phyloP scores from a whole-genome alignment of 2,797 vertebrate genomes.

The Mormyrops boulengeri region DNA sequence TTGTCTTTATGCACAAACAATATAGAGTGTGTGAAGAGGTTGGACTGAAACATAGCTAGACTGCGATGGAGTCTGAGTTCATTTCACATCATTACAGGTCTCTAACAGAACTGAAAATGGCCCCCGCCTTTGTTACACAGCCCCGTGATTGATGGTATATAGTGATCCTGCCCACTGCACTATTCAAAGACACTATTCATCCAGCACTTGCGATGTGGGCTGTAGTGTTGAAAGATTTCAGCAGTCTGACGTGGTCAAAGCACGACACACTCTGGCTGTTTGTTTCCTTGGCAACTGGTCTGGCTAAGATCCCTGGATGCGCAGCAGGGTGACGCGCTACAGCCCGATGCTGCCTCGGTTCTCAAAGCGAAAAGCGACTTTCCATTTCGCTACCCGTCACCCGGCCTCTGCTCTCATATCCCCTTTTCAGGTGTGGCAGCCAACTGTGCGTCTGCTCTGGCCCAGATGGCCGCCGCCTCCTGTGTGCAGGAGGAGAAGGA shows the following conservation, averaged over 20 bases:
- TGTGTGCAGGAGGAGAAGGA: constrained; percentile 93
- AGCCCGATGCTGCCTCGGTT: neutral
- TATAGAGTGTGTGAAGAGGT: neutral
- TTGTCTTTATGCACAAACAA: neutral
- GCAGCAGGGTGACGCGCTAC: neutral
- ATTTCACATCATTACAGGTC: neutral
- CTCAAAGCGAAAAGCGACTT: neutral
- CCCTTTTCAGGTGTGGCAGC: constrained; percentile 77
- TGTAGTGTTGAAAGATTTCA: neutral
- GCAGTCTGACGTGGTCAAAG: neutral
- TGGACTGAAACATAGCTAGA: neutral
- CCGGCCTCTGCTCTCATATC: constrained; percentile 16
- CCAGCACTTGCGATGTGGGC: neutral
- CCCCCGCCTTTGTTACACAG: neutral
- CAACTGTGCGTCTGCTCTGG: constrained; percentile 91
- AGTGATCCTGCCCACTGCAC: neutral
- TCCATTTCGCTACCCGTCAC: neutral
- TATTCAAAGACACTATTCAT: neutral
- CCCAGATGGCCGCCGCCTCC: constrained; percentile 94
- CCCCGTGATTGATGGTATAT: neutral
- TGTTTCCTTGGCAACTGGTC: neutral
- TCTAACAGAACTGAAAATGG: neutral
- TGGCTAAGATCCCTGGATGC: neutral
- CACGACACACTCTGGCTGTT: neutral
- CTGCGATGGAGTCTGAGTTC: neutral